Conservation (phyloP, 2,888 invertebrate genomes). For the Galerucella calmariensis region DNA sequence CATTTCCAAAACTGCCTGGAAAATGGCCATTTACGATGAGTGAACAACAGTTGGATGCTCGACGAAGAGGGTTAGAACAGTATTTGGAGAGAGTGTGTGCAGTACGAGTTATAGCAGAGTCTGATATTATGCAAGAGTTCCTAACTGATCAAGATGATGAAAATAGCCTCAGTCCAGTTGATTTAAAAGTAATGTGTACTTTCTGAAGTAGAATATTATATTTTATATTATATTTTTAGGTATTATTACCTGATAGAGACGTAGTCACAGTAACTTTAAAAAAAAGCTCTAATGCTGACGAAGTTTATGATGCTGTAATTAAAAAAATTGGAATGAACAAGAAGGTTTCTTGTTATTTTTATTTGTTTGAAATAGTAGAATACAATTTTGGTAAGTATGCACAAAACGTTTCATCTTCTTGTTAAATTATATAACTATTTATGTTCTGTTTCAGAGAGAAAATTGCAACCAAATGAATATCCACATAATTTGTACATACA, state of each 20-base stretch:
- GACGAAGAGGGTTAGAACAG: slow-evolving; percentile 94
- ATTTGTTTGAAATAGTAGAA: slow-evolving; percentile 96
- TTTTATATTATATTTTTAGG: too few relatives aligned
- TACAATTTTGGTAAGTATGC: slow-evolving; percentile 88
- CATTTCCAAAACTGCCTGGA: slow-evolving; percentile 96
- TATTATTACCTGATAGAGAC: slow-evolving; percentile 90
- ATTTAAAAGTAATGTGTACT: slow-evolving; percentile 71
- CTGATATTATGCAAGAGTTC: slow-evolving; percentile 97
- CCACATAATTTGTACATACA: slow-evolving; percentile 98
- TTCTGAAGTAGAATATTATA: too few relatives aligned
- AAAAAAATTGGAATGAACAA: slow-evolving; percentile 85
- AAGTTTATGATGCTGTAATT: slow-evolving; percentile 89
- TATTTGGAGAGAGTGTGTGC: slow-evolving; percentile 99
- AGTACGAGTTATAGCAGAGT: slow-evolving; percentile 96
- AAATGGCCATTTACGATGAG: slow-evolving; percentile 98
- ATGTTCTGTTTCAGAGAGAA: slow-evolving; percentile 77
- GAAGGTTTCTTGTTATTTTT: slow-evolving; percentile 89
- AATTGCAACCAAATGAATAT: slow-evolving; percentile 91
- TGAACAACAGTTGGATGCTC: slow-evolving; percentile 95
- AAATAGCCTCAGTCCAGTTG: slow-evolving; percentile 72
- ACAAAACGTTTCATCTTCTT: too few relatives aligned
- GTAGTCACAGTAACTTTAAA: slow-evolving; percentile 89
- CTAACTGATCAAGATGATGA: slow-evolving; percentile 92
- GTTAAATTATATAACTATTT: too few relatives aligned
- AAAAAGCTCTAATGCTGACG: slow-evolving; percentile 89